A percentile compares a stretch with the other conserved stretches of the same genome.
Evolutionary conservation across 2,888 invertebrate species (phyloP).

Genomic region (Acanthococcus lagerstroemiae): DNA sequence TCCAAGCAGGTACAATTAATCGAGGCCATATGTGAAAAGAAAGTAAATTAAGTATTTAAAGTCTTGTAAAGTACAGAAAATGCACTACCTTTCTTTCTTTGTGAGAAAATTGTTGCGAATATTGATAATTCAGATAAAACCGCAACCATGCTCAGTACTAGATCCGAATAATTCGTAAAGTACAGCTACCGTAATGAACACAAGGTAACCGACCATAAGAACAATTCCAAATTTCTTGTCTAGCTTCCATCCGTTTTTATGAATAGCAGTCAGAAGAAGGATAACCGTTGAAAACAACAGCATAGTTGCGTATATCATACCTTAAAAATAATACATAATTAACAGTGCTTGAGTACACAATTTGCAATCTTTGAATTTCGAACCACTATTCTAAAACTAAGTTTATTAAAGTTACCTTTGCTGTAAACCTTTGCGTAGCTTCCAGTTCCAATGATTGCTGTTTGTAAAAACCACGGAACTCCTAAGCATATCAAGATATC

Average conservation of each 20-base stretch:
- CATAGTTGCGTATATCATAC: slow-evolving; percentile 22
- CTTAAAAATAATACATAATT: neutral
- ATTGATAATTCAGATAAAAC: too few relatives aligned
- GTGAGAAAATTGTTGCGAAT: too few relatives aligned
- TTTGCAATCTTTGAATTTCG: too few relatives aligned
- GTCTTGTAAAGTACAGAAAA: too few relatives aligned
- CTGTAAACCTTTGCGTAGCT: slow-evolving; percentile 80
- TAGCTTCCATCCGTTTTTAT: slow-evolving; percentile 20
- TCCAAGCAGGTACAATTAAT: too few relatives aligned
- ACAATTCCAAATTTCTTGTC: slow-evolving; percentile 14
- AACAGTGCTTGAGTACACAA: neutral
- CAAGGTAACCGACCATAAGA: slow-evolving; percentile 17
- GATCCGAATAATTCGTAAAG: slow-evolving; percentile 4
- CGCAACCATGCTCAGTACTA: neutral
- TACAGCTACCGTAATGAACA: slow-evolving; percentile 12
- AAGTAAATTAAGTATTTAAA: too few relatives aligned
- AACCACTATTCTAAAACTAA: too few relatives aligned
- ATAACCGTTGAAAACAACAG: slow-evolving; percentile 15
- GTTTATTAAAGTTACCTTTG: slow-evolving; percentile 60
- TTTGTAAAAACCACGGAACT: slow-evolving; percentile 93
- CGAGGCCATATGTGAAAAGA: too few relatives aligned
- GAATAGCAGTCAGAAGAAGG: slow-evolving; percentile 3
- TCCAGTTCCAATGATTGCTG: slow-evolving; percentile 77
- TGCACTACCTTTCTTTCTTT: too few relatives aligned
- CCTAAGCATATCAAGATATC: slow-evolving; percentile 91